phyloP scores from a whole-genome alignment of 2,797 vertebrate genomes.

The Tadarida brasiliensis region DNA sequence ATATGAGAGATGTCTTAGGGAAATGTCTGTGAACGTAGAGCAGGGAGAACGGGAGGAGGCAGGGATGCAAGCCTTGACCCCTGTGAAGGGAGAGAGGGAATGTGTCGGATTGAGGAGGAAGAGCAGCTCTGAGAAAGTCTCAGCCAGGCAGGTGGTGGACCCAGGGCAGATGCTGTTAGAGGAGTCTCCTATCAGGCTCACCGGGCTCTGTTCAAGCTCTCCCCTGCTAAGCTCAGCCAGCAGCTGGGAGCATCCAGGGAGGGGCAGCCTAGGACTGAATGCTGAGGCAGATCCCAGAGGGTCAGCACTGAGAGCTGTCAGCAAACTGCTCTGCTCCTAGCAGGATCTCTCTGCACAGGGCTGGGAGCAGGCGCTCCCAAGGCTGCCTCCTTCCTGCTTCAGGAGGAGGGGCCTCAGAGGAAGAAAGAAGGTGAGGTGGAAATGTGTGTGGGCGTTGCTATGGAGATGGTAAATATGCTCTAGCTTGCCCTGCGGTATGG shows the following conservation, averaged over 20 bases:
- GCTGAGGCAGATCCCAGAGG: not conserved
- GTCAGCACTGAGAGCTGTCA: not conserved
- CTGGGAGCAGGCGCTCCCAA: not conserved
- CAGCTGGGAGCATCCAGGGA: accelerated
- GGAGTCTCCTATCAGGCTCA: not conserved
- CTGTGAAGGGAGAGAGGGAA: not conserved
- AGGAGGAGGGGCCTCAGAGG: not conserved
- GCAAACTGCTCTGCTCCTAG: not conserved
- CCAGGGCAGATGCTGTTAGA: accelerated
- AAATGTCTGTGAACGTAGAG: not conserved
- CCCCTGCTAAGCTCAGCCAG: not conserved
- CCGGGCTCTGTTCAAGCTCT: not conserved
- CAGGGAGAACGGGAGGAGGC: not conserved
- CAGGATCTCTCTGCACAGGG: not conserved
- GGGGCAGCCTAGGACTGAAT: not conserved
- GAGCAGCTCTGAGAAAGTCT: not conserved
- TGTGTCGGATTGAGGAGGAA: not conserved
- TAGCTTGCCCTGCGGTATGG: not conserved
- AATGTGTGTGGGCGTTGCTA: not conserved
- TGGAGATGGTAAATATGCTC: not conserved
- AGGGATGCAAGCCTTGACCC: not conserved
- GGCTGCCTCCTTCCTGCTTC: not conserved
- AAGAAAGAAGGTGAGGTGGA: not conserved
- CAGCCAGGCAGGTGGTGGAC: accelerated
- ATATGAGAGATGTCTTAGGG: not conserved